Percentiles rank a stretch among this genome's conserved stretches.
phyloP scores from a whole-genome alignment of 2,113 vertebrate genomes.

The Carassius carassius region DNA sequence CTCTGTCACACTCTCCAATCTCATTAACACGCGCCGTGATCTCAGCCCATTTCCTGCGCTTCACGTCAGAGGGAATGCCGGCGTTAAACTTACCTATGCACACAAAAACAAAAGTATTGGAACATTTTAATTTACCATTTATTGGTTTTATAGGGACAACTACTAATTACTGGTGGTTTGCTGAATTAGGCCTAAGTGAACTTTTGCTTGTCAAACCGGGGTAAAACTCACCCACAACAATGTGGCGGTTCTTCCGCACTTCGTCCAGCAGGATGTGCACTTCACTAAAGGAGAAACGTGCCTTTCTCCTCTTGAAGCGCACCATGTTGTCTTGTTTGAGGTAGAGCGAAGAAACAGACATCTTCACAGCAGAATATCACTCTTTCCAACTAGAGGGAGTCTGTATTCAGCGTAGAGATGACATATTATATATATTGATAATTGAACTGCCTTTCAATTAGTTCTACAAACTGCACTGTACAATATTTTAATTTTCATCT shows the following conservation, averaged over 20 bases:
- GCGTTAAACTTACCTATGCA: constrained; percentile 76
- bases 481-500: not conserved
- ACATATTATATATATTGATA: too few species aligned
- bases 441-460: not conserved
- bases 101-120: constrained; percentile 1
- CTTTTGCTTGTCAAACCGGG: not conserved
- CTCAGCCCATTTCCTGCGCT: constrained; percentile 78
- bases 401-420: not conserved
- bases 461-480: not conserved
- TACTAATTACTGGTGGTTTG: not conserved
- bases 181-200: too few species aligned
- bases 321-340: constrained; percentile 63
- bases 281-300: constrained; percentile 78
- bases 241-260: constrained; percentile 75
- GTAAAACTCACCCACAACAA: constrained; percentile 74
- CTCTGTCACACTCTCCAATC: constrained; percentile 78
- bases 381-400: not conserved
- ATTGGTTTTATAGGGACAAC: not conserved
- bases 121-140: not conserved
- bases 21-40: constrained; percentile 78
- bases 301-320: constrained; percentile 78
- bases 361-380: constrained; percentile 57
- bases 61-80: constrained; percentile 71
- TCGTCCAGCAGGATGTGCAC: constrained; percentile 80
- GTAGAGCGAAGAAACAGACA: constrained; percentile 63